Conservation (phyloP, 1,140 invertebrate species). For the Ostrea edulis region DNA sequence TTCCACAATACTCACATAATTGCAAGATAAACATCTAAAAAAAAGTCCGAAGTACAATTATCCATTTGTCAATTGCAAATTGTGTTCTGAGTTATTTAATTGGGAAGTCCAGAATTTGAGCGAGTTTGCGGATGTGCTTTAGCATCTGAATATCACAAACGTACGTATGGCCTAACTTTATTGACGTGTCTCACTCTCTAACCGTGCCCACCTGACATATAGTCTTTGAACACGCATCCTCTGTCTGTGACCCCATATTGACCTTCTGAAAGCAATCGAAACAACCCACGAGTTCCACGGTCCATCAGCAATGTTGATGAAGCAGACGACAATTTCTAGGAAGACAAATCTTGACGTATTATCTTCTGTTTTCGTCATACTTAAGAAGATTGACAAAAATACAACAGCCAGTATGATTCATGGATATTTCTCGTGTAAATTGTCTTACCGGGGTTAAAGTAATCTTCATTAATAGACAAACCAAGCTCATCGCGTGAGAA, state of each 20-base stretch:
- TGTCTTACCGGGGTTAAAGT: background rate
- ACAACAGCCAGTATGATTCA: background rate
- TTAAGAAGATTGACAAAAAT: background rate
- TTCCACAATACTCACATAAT: too few relatives aligned
- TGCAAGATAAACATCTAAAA: too few relatives aligned
- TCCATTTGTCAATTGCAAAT: too few relatives aligned
- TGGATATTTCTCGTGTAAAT: background rate
- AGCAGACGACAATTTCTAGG: background rate
- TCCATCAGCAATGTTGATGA: background rate
- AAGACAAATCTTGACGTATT: background rate
- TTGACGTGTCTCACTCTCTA: too few relatives aligned
- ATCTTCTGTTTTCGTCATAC: background rate
- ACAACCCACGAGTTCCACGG: background rate
- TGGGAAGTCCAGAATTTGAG: too few relatives aligned
- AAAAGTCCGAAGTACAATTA: too few relatives aligned
- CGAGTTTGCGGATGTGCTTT: too few relatives aligned
- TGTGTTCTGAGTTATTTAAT: too few relatives aligned
- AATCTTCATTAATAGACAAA: constrained; percentile 6
- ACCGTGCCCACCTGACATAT: too few relatives aligned
- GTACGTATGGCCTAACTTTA: too few relatives aligned
- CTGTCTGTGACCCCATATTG: background rate
- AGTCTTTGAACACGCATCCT: background rate
- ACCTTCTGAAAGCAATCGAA: background rate
- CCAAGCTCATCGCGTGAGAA: background rate
- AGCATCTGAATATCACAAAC: too few relatives aligned